Percentiles rank a stretch among this genome's conserved stretches.
phyloP scores from a whole-genome alignment of 1,140 invertebrate species.

The Hyphantria cunea region DNA sequence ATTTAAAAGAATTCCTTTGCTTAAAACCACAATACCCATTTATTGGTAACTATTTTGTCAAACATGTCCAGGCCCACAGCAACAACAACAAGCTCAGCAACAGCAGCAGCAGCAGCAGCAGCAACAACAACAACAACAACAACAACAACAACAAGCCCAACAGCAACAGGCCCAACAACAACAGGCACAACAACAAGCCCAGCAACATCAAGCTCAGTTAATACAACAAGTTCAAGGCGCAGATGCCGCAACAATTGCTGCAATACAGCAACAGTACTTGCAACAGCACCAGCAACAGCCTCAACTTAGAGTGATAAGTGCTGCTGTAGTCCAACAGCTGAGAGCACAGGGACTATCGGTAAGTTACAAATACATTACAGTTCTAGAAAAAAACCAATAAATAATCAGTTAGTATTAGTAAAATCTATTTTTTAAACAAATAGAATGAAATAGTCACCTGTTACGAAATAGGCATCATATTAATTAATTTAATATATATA shows the following conservation, averaged over 20 bases:
- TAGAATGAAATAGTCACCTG: too few relatives aligned
- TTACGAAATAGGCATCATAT: too few relatives aligned
- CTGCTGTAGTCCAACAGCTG: slow-evolving; percentile 78
- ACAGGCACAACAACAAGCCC: slow-evolving; percentile 32
- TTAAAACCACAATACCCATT: too few relatives aligned
- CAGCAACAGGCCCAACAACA: slow-evolving; percentile 41
- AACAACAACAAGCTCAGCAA: too few relatives aligned
- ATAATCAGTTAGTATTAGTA: too few relatives aligned
- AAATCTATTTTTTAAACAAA: too few relatives aligned
- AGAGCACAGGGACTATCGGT: slow-evolving; percentile 77
- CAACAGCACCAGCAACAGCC: slow-evolving; percentile 83
- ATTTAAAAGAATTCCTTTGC: too few relatives aligned
- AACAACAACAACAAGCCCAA: slow-evolving; percentile 54
- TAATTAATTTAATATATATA: too few relatives aligned
- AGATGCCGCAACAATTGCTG: slow-evolving; percentile 65
- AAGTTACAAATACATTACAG: slow-evolving; percentile 33
- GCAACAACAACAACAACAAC: slow-evolving; percentile 63
- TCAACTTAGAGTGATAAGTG: slow-evolving; percentile 77
- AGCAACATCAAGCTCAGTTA: slow-evolving; percentile 44
- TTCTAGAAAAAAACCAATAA: too few relatives aligned
- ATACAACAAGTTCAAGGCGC: slow-evolving; percentile 51
- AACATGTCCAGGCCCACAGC: too few relatives aligned
- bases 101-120: too few relatives aligned
- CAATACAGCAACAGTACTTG: slow-evolving; percentile 77
- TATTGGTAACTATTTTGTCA: too few relatives aligned